phyloP scores from a whole-genome alignment of 2,888 invertebrate genomes.

The Sturmia bella region DNA sequence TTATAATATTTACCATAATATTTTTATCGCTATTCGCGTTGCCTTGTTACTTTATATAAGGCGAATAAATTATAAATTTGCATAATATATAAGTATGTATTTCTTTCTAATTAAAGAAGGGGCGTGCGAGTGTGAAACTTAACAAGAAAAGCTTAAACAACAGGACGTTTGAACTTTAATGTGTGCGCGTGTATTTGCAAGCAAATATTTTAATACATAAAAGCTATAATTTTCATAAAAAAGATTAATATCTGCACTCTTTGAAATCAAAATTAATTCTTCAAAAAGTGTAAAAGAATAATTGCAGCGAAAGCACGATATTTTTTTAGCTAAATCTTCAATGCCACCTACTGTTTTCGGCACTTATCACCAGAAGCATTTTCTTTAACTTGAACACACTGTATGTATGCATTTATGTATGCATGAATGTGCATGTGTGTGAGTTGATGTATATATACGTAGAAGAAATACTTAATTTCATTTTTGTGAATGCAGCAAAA shows the following conservation, averaged over 20 bases:
- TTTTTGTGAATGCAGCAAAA: conserved; percentile 41
- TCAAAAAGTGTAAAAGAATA: no score
- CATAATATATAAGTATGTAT: no score
- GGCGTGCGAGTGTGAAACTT: conserved; percentile 69
- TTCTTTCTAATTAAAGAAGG: conserved; percentile 39
- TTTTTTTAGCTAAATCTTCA: not conserved
- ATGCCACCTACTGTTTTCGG: conserved; percentile 55
- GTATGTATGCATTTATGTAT: no score
- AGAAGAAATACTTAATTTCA: conserved; percentile 1
- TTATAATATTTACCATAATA: conserved; percentile 56
- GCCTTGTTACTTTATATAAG: conserved; percentile 43
- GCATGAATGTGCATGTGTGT: no score
- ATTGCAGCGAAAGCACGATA: no score
- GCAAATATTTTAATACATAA: conserved; percentile 55
- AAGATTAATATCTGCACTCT: conserved; percentile 41
- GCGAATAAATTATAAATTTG: conserved; percentile 41
- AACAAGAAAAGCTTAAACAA: conserved; percentile 51
- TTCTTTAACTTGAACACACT: no score
- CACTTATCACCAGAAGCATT: conserved; percentile 53
- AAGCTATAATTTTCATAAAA: conserved; percentile 45
- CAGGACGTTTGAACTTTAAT: not conserved
- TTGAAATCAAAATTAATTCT: not conserved
- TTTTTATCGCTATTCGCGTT: conserved; percentile 40
- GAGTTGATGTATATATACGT: no score
- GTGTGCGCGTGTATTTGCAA: not conserved